Percentiles rank a stretch among this genome's conserved stretches.
Conservation (phyloP, 2,113 vertebrate species). For the Pholis gunnellus region DNA sequence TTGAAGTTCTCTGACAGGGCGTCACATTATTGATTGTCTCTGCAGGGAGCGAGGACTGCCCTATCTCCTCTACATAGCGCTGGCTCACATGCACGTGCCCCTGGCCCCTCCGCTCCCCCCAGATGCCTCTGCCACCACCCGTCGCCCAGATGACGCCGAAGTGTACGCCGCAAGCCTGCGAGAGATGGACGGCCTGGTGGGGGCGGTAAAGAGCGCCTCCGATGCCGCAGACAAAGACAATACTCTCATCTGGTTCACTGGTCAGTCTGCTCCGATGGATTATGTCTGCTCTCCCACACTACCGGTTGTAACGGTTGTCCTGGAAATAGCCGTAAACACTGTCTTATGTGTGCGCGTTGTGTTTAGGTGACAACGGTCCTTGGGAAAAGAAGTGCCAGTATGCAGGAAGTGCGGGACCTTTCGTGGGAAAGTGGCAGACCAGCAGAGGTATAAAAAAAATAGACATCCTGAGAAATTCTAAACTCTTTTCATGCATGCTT, state of each 20-base stretch:
- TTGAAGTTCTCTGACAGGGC: background rate
- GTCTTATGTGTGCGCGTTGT: background rate
- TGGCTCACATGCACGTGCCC: constrained; percentile 96
- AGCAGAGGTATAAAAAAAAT: constrained; percentile 83
- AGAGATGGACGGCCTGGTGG: constrained; percentile 93
- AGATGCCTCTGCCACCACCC: background rate
- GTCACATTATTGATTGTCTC: background rate
- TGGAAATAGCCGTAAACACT: background rate
- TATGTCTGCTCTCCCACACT: background rate
- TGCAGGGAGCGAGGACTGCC: constrained; percentile 84
- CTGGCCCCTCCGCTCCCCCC: constrained; percentile 81
- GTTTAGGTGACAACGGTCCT: constrained; percentile 95
- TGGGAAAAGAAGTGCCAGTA: constrained; percentile 97
- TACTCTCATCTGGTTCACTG: constrained; percentile 94
- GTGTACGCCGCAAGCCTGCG: constrained; percentile 83
- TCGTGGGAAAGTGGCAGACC: constrained; percentile 90
- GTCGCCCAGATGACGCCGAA: background rate
- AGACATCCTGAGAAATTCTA: background rate
- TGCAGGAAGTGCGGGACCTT: constrained; percentile 90
- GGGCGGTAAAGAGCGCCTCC: constrained; percentile 81
- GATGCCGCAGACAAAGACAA: constrained; percentile 79
- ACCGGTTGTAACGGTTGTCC: no score
- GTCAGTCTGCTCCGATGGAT: constrained; percentile 70
- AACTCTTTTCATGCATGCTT: background rate
- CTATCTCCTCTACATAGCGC: constrained; percentile 91